These are phyloP conservation scores for Eolophus roseicapilla DNA, from an alignment of 2,113 vertebrate genomes.

Conservation along the genomic window DNA sequence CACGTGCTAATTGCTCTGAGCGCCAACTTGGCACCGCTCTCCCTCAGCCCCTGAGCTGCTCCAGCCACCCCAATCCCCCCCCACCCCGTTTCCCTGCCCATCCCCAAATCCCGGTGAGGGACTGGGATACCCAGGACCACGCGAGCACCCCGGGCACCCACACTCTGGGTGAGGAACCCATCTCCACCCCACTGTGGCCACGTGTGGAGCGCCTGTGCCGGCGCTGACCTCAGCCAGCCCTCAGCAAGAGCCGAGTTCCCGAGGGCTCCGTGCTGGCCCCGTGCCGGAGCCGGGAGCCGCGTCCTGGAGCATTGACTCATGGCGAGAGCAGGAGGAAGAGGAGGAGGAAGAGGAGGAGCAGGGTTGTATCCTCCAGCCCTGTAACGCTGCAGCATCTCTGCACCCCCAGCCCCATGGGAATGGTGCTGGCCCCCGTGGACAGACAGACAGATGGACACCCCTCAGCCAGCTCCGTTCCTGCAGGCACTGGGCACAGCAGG, in stretches of 20 bases:
- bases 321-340: not conserved
- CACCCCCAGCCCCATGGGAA: not conserved
- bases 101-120: not conserved
- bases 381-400: not conserved
- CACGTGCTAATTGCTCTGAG: not conserved
- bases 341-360: not conserved
- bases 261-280: not conserved
- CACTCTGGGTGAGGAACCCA: rapidly evolving
- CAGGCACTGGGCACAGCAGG: not conserved
- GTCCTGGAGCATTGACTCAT: not conserved
- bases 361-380: not conserved
- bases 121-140: not conserved
- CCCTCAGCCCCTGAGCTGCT: not conserved
- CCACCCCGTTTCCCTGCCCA: rapidly evolving
- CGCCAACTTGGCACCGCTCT: not conserved
- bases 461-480: not conserved
- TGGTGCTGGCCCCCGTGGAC: not conserved
- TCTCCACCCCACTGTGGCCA: rapidly evolving
- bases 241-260: not conserved
- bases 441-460: not conserved
- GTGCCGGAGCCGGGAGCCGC: not conserved
- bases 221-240: not conserved
- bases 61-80: rapidly evolving
- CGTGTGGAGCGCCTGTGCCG: not conserved
- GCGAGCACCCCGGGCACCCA: rapidly evolving